Conservation (phyloP, 2,797 vertebrate genomes). For the Mus spretus region DNA sequence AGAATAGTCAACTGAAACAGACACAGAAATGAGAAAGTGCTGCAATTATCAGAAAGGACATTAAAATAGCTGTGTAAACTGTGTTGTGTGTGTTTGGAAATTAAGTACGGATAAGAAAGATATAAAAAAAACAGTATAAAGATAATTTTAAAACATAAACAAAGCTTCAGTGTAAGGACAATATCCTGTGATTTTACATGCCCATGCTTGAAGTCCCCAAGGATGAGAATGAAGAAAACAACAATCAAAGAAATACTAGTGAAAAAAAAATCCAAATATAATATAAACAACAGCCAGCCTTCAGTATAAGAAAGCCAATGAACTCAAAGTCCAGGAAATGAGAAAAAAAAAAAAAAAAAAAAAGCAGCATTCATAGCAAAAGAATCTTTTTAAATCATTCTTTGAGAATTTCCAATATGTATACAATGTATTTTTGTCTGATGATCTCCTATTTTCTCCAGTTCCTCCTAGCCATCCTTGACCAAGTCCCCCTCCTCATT, state of each 20-base stretch:
- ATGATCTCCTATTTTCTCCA: not conserved
- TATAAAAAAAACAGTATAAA: not conserved
- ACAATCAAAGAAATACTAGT: not conserved
- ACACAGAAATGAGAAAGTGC: not conserved
- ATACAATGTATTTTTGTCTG: not conserved
- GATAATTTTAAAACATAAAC: conserved; percentile 1
- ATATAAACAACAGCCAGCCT: not conserved
- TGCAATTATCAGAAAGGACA: not conserved
- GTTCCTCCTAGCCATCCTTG: not conserved
- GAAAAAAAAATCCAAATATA: not conserved
- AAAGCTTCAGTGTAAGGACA: not conserved
- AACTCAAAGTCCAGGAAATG: not conserved
- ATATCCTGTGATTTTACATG: not conserved
- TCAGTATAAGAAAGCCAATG: not conserved
- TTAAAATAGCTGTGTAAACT: not conserved
- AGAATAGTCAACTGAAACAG: not conserved
- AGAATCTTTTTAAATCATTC: not conserved
- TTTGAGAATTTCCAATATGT: not conserved
- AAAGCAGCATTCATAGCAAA: not conserved
- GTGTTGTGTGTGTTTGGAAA: not conserved
- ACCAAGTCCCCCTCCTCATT: not conserved
- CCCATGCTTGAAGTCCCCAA: not conserved
- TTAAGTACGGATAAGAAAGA: not conserved
- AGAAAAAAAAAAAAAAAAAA: not conserved
- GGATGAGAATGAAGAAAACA: not conserved